These are phyloP conservation scores for Globodera ellingtonae DNA, from an alignment of 1,140 invertebrate genomes.

Conservation along the genomic window DNA sequence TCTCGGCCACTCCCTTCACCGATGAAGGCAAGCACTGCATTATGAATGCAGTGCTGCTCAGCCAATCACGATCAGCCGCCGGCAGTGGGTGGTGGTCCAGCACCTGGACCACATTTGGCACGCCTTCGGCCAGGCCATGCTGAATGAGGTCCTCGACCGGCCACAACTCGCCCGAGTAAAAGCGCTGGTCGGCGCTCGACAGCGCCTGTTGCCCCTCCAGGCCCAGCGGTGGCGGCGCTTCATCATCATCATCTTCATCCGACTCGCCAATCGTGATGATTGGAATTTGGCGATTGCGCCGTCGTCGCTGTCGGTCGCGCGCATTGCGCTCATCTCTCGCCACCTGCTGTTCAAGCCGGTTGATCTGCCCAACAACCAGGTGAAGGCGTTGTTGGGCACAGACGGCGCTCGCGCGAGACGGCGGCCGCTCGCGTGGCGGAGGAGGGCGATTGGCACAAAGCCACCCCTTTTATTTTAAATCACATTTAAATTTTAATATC, in stretches of 20 bases:
- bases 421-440: too few species aligned
- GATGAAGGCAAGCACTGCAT: not conserved
- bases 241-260: not conserved
- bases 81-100: not conserved
- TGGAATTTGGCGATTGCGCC: not conserved
- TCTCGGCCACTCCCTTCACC: not conserved
- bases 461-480: not conserved
- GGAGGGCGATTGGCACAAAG: not conserved
- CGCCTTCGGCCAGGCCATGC: not conserved
- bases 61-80: not conserved
- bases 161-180: not conserved
- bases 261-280: not conserved
- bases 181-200: not conserved
- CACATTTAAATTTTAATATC: too few species aligned
- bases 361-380: not conserved
- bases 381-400: not conserved
- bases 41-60: not conserved
- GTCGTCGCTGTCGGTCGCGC: not conserved
- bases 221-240: not conserved
- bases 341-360: not conserved
- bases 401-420: not conserved
- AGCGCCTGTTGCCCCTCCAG: not conserved
- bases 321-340: not conserved
- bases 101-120: not conserved
- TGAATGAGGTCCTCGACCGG: not conserved